These are phyloP conservation scores for Eonycteris spelaea DNA, from an alignment of 2,113 vertebrate species.

Conservation along the genomic window DNA sequence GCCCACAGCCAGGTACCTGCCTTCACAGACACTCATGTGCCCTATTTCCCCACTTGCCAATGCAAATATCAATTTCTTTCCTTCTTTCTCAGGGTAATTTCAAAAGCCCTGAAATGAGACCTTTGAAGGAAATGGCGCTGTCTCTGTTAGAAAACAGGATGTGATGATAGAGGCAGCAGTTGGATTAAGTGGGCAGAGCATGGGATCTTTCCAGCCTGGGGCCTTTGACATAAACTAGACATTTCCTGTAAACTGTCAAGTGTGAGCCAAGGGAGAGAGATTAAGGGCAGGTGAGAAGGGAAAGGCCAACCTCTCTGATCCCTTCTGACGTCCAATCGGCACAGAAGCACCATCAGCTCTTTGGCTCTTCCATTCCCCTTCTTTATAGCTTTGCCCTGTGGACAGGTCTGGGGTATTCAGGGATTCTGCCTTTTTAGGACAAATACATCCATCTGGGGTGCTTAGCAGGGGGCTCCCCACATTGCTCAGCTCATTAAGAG, in stretches of 20 bases:
- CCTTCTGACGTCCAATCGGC: not conserved
- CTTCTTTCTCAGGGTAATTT: slow-evolving; percentile 42
- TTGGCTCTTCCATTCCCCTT: not conserved
- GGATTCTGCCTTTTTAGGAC: not conserved
- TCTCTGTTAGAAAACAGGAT: fast-evolving
- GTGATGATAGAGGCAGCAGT: not conserved
- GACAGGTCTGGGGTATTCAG: not conserved
- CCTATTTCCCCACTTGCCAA: slow-evolving; percentile 37
- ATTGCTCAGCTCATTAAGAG: slow-evolving; percentile 67
- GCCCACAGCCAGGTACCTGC: fast-evolving
- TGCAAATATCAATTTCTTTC: slow-evolving; percentile 59
- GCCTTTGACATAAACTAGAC: not conserved
- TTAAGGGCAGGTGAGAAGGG: too few species aligned
- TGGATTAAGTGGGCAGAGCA: not conserved
- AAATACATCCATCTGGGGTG: not conserved
- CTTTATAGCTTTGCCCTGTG: not conserved
- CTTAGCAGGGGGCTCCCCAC: not conserved
- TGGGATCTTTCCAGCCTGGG: not conserved
- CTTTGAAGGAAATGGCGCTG: not conserved
- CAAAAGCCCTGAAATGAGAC: not conserved
- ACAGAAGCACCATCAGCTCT: not conserved
- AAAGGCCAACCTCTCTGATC: too few species aligned
- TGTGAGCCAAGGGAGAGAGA: not conserved
- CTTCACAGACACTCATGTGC: fast-evolving
- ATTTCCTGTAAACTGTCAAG: not conserved